Conservation (phyloP, 2,113 vertebrate species). For the Alethe castanea region DNA sequence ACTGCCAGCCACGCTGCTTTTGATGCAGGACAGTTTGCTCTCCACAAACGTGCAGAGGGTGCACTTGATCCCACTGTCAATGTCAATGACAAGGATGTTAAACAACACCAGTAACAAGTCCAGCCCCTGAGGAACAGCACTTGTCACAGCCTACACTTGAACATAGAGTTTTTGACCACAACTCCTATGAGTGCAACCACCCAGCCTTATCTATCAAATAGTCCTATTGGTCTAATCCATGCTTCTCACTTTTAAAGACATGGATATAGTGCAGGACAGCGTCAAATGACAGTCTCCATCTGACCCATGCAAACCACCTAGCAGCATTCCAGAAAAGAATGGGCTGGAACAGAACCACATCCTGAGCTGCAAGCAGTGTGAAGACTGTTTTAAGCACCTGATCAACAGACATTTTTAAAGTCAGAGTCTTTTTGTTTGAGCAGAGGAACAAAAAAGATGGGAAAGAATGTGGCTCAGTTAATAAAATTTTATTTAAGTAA, state of each 20-base stretch:
- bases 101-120: neutral
- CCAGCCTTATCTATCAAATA: neutral
- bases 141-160: accelerated
- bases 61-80: neutral
- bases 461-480: neutral
- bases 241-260: neutral
- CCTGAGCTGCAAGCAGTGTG: neutral
- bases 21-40: neutral
- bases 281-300: neutral
- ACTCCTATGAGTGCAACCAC: neutral
- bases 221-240: neutral
- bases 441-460: neutral
- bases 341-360: neutral
- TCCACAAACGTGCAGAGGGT: neutral
- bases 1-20: accelerated
- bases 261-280: neutral
- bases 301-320: neutral
- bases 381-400: neutral
- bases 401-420: neutral
- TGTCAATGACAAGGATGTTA: neutral
- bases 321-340: neutral
- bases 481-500: neutral
- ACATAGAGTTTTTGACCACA: neutral
- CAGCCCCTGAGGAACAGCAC: neutral
- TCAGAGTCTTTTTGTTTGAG: neutral